These are phyloP conservation scores for Tetrao urogallus DNA, from an alignment of 2,113 vertebrate species.

Conservation along the genomic window DNA sequence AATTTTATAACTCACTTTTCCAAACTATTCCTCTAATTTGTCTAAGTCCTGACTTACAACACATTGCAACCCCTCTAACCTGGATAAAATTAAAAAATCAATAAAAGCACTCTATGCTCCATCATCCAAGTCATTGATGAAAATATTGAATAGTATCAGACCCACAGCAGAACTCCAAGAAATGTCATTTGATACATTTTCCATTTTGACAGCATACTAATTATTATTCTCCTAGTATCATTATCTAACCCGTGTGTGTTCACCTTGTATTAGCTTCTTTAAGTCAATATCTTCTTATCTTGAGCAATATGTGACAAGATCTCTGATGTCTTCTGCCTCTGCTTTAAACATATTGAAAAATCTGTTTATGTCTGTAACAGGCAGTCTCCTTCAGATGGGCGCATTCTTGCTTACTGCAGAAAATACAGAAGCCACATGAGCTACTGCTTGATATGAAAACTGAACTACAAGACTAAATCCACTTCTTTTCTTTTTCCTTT, in stretches of 20 bases:
- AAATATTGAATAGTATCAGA: accelerated
- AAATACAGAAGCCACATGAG: not conserved
- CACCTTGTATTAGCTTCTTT: not conserved
- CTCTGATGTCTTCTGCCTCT: not conserved
- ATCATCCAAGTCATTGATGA: not conserved
- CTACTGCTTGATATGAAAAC: not conserved
- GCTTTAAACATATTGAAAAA: not conserved
- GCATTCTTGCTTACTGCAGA: not conserved
- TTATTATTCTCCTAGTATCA: not conserved
- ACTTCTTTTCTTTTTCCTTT: not conserved
- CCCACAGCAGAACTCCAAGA: not conserved
- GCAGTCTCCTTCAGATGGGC: not conserved
- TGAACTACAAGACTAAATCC: not conserved
- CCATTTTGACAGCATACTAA: not conserved
- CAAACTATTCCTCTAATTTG: not conserved
- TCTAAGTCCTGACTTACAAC: not conserved
- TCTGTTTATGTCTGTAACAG: not conserved
- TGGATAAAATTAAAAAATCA: not conserved
- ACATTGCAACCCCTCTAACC: not conserved
- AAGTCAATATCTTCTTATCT: not conserved
- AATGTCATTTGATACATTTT: not conserved
- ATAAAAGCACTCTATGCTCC: not conserved
- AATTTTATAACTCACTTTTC: not conserved
- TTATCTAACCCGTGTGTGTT: not conserved
- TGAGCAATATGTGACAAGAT: not conserved